Evolutionary conservation across 2,888 invertebrate species (phyloP), one percentile per base, ranked within the genome.

Genomic region (Dastarcus helophoroides): DNA sequence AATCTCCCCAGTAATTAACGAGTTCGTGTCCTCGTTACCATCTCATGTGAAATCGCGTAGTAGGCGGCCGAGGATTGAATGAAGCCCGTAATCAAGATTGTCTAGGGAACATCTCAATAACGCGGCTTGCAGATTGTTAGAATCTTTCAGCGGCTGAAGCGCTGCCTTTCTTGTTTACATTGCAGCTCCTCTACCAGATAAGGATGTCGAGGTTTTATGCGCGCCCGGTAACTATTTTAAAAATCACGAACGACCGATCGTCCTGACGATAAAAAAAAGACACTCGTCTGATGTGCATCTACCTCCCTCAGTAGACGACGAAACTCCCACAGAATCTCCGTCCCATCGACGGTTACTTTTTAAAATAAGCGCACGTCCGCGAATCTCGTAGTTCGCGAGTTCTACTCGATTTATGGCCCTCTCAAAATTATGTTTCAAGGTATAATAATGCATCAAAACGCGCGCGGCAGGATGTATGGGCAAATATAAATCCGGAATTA

Each of bases 361-460:
- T n/a, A n/a, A n/a, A n/a, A n/a, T n/a, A n/a, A n/a, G n/a, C n/a
- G n/a, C n/a, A n/a, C n/a, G n/a, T n/a, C n/a, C n/a, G n/a, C n/a
- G n/a, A n/a, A n/a, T n/a, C n/a, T n/a, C n/a, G n/a, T n/a, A n/a
- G n/a, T n/a, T n/a, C n/a, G n/a, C n/a, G n/a, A n/a, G n/a, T n/a
- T n/a, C n/a, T n/a, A n/a, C 19, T n/a, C n/a, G 48, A 55, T 53
- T 50, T 52, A 53, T 51, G 43, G 46, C 45, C 46, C 47, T 48
- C 53, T 49, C 46, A 45, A 56, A 56, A 56, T 57, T 56, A 58
- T 58, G 58, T 58, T 58, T 58, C 56, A 54, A 58, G 58, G 58
- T 59, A 60, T 56, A 58, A 59, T 59, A 60, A 60, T 59, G 60
- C 59, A 60, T 56, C 58, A 60, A 60, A 60, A 61, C 60, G 58